phyloP scores from a whole-genome alignment of 2,888 invertebrate genomes.

The Cordilura impudica region DNA sequence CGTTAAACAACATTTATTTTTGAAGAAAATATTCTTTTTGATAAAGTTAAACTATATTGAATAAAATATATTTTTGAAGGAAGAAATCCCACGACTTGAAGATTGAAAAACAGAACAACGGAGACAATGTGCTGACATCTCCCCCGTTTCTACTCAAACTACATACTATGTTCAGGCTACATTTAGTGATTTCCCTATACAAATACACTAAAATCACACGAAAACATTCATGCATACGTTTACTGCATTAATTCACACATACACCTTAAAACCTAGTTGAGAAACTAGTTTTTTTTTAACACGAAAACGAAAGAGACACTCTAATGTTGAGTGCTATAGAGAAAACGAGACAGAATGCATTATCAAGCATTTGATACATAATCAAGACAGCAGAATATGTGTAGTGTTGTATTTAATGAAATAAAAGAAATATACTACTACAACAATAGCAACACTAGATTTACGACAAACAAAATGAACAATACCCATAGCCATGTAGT shows the following conservation, averaged over 20 bases:
- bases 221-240: slow-evolving; percentile 3
- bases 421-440: slow-evolving; percentile 5
- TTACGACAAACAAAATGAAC: slow-evolving; percentile 22
- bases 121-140: slow-evolving; percentile 34
- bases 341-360: slow-evolving; percentile 27
- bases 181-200: slow-evolving; percentile 41
- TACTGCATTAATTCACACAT: slow-evolving; percentile 15
- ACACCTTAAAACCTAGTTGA: slow-evolving; percentile 3
- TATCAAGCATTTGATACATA: slow-evolving; percentile 29
- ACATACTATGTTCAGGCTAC: slow-evolving; percentile 14
- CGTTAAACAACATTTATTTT: neutral
- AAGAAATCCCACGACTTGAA: neutral
- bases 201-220: slow-evolving; percentile 15
- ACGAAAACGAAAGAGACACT: slow-evolving; percentile 58
- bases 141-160: slow-evolving; percentile 20
- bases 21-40: neutral
- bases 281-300: slow-evolving; percentile 50
- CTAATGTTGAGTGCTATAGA: slow-evolving; percentile 8
- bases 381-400: slow-evolving; percentile 34
- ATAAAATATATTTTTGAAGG: neutral
- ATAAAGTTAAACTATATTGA: neutral
- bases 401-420: slow-evolving; percentile 39
- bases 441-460: slow-evolving; percentile 27
- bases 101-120: neutral
- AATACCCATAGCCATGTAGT: slow-evolving; percentile 11